Conservation (phyloP, 2,797 vertebrate species). For the Anguilla marmorata region DNA sequence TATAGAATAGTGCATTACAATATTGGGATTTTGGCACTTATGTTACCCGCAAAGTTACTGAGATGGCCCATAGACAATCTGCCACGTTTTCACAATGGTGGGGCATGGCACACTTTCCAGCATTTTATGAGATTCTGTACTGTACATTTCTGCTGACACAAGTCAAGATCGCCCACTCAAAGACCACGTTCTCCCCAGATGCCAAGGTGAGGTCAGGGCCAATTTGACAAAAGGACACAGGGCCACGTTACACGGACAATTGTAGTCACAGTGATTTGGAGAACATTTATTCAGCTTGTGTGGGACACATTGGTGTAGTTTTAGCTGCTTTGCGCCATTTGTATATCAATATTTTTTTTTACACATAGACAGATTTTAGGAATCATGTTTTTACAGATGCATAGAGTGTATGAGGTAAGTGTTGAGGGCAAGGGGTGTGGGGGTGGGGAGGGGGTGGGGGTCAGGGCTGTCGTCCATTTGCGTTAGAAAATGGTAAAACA, state of each 20-base stretch:
- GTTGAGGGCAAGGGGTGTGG: too few relatives aligned
- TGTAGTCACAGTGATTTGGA: not conserved
- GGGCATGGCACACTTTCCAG: not conserved
- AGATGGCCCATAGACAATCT: not conserved
- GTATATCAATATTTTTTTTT: too few relatives aligned
- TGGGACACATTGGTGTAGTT: not conserved
- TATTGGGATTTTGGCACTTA: not conserved
- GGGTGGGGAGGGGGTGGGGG: too few relatives aligned
- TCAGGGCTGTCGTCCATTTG: too few relatives aligned
- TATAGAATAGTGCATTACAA: not conserved
- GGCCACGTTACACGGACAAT: not conserved
- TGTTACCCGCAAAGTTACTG: not conserved
- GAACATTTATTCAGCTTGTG: too few relatives aligned
- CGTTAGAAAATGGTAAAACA: too few relatives aligned
- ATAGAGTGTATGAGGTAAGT: too few relatives aligned
- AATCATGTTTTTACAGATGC: too few relatives aligned
- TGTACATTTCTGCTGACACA: not conserved
- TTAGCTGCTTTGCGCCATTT: too few relatives aligned
- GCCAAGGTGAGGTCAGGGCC: not conserved
- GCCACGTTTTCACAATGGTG: not conserved
- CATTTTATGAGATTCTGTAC: not conserved
- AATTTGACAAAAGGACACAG: not conserved
- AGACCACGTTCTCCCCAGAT: not conserved
- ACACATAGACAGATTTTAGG: too few relatives aligned
- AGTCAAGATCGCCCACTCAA: not conserved